phyloP scores from a whole-genome alignment of 2,797 vertebrate species.

The Strix occidentalis region DNA sequence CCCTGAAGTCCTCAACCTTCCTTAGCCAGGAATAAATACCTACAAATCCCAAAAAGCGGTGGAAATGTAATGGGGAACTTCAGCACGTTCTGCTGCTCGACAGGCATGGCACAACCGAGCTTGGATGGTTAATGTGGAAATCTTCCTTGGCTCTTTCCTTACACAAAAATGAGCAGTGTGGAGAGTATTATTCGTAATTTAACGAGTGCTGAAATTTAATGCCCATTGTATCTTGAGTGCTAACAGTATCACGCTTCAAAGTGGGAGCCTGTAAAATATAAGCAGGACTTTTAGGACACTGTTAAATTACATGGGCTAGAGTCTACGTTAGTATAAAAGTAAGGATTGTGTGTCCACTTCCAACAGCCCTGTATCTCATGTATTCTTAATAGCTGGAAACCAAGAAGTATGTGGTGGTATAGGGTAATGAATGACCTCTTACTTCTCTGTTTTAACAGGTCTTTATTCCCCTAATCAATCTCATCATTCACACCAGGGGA shows the following conservation, averaged over 20 bases:
- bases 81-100: not conserved
- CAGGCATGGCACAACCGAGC: not conserved
- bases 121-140: conserved; percentile 10
- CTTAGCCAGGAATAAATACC: not conserved
- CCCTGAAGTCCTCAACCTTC: conserved; percentile 42
- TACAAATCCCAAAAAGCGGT: not conserved
- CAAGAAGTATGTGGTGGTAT: not conserved
- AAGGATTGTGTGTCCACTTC: conserved; percentile 44
- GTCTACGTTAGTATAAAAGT: not conserved
- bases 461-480: conserved; percentile 46
- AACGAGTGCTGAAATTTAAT: conserved; percentile 36
- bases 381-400: conserved; percentile 51
- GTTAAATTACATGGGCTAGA: conserved; percentile 2
- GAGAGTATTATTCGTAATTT: conserved; percentile 43
- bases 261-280: not conserved
- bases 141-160: conserved; percentile 28
- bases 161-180: not conserved
- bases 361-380: conserved; percentile 43
- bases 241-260: conserved; percentile 26
- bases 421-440: conserved; percentile 44
- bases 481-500: conserved; percentile 29
- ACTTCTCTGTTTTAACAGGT: conserved; percentile 41
- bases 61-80: conserved; percentile 27
- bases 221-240: not conserved
- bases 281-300: not conserved